Percentiles rank a stretch among this genome's conserved stretches.
Conservation (phyloP, 2,888 invertebrate genomes). For the Ornithoptera priamus region DNA sequence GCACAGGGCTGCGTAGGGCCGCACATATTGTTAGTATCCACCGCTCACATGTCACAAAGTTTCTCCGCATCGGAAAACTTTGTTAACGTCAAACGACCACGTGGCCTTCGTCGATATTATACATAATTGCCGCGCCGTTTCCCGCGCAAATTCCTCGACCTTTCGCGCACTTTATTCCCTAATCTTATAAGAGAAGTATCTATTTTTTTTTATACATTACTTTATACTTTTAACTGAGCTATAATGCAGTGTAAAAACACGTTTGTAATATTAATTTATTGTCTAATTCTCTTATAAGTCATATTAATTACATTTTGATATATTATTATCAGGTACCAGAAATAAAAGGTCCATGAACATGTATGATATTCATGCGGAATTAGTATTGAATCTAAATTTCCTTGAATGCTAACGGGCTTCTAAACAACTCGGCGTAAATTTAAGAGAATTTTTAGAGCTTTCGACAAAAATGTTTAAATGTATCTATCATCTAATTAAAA, state of each 20-base stretch:
- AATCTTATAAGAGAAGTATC: not conserved
- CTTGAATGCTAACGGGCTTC: too few relatives aligned
- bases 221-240: not conserved
- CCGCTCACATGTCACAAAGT: constrained; percentile 80
- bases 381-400: too few relatives aligned
- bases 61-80: constrained; percentile 79
- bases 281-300: too few relatives aligned
- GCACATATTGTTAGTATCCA: constrained; percentile 77
- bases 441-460: not conserved
- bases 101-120: constrained; percentile 72
- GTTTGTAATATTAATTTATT: too few relatives aligned
- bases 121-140: constrained; percentile 64
- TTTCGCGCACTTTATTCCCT: constrained; percentile 21
- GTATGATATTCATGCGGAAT: too few relatives aligned
- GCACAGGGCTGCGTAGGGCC: constrained; percentile 50
- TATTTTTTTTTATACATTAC: too few relatives aligned
- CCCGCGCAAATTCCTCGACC: constrained; percentile 41
- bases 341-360: too few relatives aligned
- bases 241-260: not conserved
- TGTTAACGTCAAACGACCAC: constrained; percentile 79
- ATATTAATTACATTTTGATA: too few relatives aligned
- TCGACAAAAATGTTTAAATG: not conserved
- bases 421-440: not conserved
- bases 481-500: too few relatives aligned
- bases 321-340: too few relatives aligned